Percentiles rank a stretch among this genome's conserved stretches.
phyloP scores from a whole-genome alignment of 2,888 invertebrate species.

The Dermolepida albohirtum region DNA sequence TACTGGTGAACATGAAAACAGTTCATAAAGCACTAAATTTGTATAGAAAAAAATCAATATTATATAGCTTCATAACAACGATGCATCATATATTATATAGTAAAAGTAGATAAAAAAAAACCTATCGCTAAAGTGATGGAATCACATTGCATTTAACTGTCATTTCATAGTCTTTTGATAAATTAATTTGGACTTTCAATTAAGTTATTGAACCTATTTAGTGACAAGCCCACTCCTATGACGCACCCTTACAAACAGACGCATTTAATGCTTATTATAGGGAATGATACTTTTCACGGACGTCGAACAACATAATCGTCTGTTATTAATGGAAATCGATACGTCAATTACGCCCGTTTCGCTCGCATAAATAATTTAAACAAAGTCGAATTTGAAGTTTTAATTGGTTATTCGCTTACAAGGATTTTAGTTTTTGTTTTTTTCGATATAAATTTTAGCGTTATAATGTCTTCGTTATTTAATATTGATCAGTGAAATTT shows the following conservation, averaged over 20 bases:
- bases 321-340: slow-evolving; percentile 33
- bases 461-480: too few species aligned
- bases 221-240: slow-evolving; percentile 31
- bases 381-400: slow-evolving; percentile 31
- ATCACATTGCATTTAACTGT: slow-evolving; percentile 6
- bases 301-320: slow-evolving; percentile 20
- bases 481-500: too few species aligned
- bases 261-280: slow-evolving; percentile 2
- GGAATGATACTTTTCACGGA: slow-evolving; percentile 24
- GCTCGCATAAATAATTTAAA: slow-evolving; percentile 29
- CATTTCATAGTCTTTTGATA: slow-evolving; percentile 4
- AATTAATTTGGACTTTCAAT: slow-evolving; percentile 27
- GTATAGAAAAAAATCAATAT: too few species aligned
- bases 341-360: slow-evolving; percentile 29
- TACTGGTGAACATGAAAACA: too few species aligned
- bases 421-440: too few species aligned
- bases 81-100: too few species aligned
- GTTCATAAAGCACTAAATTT: too few species aligned
- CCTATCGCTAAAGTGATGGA: neutral
- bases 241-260: slow-evolving; percentile 23
- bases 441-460: too few species aligned
- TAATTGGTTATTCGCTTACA: neutral
- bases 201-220: slow-evolving; percentile 37
- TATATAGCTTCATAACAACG: too few species aligned
- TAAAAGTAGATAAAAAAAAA: too few species aligned